Evolutionary conservation across 2,113 vertebrate species (phyloP), one percentile per base, ranked within the genome.

Genomic region (Miniopterus natalensis): DNA sequence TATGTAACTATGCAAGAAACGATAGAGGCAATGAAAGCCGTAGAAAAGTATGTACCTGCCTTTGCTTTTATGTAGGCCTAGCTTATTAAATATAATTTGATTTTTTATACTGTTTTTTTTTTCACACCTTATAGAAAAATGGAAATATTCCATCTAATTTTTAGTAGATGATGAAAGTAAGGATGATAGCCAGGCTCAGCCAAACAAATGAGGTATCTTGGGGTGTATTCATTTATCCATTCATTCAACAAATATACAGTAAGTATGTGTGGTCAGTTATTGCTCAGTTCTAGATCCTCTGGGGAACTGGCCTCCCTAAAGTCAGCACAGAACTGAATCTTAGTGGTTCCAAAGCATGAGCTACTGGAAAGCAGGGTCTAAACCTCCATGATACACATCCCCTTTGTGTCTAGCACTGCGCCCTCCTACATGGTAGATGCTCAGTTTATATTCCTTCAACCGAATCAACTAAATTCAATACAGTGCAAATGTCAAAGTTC

Each of bases 131-230:
- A 31, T 8, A 40, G 51, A 90, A 75, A 85, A 90, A 84, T 36
- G 11, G 53, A 68, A 95, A 73, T 75, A 59, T 73, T 66, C 45
- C 55, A 84, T 89, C 17, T 77, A 51, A 73, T 47, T 83, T 92
- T 90, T n/a, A 91, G 59, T 71, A 86, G 85, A 68, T 70, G 36
- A 53, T 87, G 75, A 87, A 63, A 94, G 71, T 66, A 90, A 73
- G 53, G 63, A 29, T 88, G 51, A n/a, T 86, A 51, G 11, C 25
- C 18, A 79, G 70, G 12, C 17, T 89, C 85, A 66, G 47, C 17
- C 20, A 77, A 65, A 20, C 25, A 42, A 51, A 80, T 68, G 53
- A 86, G 40, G 1, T 55, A 11, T 75, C 65, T 83, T 83, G 81
- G 7, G 51, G 74, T 61, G 51, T 31, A 40, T 47, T 90, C 12